These are phyloP conservation scores for Myoxocephalus aenaeus DNA, from an alignment of 2,797 vertebrate species.

Conservation along the genomic window DNA sequence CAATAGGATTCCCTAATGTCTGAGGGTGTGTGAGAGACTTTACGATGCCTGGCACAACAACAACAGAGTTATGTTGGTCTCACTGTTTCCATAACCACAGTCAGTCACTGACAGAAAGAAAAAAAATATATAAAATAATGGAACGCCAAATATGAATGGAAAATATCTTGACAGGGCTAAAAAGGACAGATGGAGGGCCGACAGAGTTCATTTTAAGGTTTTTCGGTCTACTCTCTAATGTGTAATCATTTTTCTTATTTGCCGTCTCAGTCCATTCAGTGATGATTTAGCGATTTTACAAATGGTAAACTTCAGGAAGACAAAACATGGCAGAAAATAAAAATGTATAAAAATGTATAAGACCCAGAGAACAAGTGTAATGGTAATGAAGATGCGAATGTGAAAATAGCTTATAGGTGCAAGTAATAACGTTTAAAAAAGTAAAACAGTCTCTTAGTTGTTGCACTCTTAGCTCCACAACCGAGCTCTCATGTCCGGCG, in stretches of 20 bases:
- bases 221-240: not conserved
- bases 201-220: not conserved
- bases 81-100: conserved; percentile 67
- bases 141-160: conserved; percentile 59
- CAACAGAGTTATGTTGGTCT: conserved; percentile 57
- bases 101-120: conserved; percentile 52
- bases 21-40: conserved; percentile 50
- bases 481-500: conserved; percentile 39
- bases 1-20: conserved; percentile 77
- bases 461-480: conserved; percentile 20
- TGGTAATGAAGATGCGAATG: no score
- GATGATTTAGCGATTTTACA: not conserved
- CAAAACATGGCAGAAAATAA: not conserved
- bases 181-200: conserved; percentile 26
- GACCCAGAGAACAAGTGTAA: not conserved
- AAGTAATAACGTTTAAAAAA: conserved; percentile 47
- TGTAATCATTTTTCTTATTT: not conserved
- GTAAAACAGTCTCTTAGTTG: conserved; percentile 55
- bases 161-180: conserved; percentile 53
- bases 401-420: conserved; percentile 19
- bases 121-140: conserved; percentile 32
- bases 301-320: not conserved
- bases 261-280: not conserved
- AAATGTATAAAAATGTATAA: not conserved
- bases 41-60: conserved; percentile 68